These are phyloP conservation scores for Spodoptera picta DNA, from an alignment of 2,888 invertebrate genomes.

Conservation along the genomic window DNA sequence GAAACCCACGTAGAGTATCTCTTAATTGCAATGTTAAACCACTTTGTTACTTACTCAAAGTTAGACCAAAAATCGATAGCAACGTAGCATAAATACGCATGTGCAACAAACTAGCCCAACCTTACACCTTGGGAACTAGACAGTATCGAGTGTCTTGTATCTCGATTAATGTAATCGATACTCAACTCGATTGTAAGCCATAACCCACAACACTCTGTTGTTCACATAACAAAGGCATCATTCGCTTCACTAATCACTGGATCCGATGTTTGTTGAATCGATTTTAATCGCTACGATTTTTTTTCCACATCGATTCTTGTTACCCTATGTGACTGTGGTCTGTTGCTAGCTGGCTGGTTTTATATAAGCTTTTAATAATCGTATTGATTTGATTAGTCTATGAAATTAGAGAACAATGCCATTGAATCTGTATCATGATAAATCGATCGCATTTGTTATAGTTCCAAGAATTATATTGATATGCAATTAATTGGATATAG, in stretches of 20 bases:
- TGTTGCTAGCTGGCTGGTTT: conserved; percentile 4
- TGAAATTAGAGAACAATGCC: too few relatives aligned
- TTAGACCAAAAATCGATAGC: conserved; percentile 25
- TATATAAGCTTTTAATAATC: neutral
- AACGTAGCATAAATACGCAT: conserved; percentile 21
- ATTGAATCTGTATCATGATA: too few relatives aligned
- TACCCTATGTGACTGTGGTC: conserved; percentile 4
- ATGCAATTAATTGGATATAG: too few relatives aligned
- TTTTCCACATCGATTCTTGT: conserved; percentile 36
- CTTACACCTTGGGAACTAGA: conserved; percentile 28
- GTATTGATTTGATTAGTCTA: too few relatives aligned
- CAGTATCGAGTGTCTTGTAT: conserved; percentile 30
- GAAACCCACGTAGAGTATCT: too few relatives aligned
- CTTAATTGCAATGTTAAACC: neutral
- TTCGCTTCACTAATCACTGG: conserved; percentile 26
- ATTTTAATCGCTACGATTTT: conserved; percentile 18
- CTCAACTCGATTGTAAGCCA: conserved; percentile 5
- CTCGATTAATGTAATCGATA: conserved; percentile 43
- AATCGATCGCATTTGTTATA: too few relatives aligned
- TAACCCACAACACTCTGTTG: conserved; percentile 37
- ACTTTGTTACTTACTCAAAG: neutral
- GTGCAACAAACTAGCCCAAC: conserved; percentile 20
- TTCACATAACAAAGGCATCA: conserved; percentile 44
- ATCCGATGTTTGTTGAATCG: conserved; percentile 40
- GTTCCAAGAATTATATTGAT: too few relatives aligned